These are phyloP conservation scores for Propsilocerus akamusi DNA, from an alignment of 1,140 invertebrate genomes.

Conservation along the genomic window DNA sequence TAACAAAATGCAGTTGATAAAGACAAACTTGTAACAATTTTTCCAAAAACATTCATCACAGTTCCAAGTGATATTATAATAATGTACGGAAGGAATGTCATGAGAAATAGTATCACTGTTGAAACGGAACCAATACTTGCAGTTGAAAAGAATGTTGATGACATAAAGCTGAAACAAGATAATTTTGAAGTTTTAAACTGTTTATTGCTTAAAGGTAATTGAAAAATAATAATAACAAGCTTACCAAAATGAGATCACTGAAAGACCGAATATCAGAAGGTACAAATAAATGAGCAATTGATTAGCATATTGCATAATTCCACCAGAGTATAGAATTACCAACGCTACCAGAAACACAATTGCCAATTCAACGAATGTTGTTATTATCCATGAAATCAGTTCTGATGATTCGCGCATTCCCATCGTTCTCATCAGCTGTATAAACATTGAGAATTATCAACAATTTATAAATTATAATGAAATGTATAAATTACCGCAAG, in stretches of 20 bases:
- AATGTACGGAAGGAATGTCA: constrained; percentile 41
- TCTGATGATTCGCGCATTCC: constrained; percentile 37
- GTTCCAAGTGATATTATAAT: constrained; percentile 42
- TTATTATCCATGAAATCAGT: constrained; percentile 38
- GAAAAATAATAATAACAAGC: constrained; percentile 10
- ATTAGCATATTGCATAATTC: constrained; percentile 33
- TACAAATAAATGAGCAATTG: constrained; percentile 31
- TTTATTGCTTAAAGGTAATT: background rate
- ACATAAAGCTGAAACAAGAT: constrained; percentile 35
- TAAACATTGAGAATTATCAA: background rate
- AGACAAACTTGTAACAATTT: constrained; percentile 28
- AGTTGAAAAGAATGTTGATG: constrained; percentile 39
- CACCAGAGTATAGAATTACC: constrained; percentile 29
- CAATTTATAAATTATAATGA: constrained; percentile 4
- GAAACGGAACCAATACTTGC: constrained; percentile 42
- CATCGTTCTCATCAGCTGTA: constrained; percentile 45
- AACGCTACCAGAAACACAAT: constrained; percentile 29
- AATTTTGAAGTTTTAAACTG: constrained; percentile 4
- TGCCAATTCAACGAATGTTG: constrained; percentile 30
- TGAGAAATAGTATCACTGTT: constrained; percentile 35
- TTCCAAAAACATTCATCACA: constrained; percentile 28
- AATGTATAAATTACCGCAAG: constrained; percentile 34
- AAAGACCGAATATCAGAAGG: constrained; percentile 33
- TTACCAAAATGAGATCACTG: constrained; percentile 40
- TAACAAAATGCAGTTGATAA: constrained; percentile 40